Percentiles rank a stretch among this genome's conserved stretches.
Conservation (phyloP, 2,113 vertebrate species). For the Ailurus styani region DNA sequence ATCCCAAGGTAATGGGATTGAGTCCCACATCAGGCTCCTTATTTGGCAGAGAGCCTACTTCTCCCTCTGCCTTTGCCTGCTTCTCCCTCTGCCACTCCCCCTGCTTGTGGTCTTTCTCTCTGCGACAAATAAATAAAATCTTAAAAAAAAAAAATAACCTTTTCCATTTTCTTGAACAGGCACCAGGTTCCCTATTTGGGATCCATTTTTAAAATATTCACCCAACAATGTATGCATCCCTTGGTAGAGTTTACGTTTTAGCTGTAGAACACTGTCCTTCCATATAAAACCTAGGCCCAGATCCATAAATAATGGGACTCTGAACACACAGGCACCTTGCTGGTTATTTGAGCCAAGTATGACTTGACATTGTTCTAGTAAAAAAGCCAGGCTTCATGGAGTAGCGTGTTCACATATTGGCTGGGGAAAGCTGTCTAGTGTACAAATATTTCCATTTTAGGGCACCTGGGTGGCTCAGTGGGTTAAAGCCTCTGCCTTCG, state of each 20-base stretch:
- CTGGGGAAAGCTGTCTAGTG: not conserved
- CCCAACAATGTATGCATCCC: not conserved
- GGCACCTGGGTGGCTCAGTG: too few relatives aligned
- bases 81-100: not conserved
- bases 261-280: not conserved
- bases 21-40: not conserved
- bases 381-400: not conserved
- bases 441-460: constrained; percentile 22
- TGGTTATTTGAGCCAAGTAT: not conserved
- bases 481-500: too few relatives aligned
- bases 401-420: not conserved
- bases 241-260: not conserved
- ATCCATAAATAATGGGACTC: not conserved
- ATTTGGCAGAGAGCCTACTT: not conserved
- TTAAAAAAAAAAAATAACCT: not conserved
- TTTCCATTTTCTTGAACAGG: constrained; percentile 17
- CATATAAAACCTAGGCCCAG: not conserved
- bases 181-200: not conserved
- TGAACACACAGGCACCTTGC: not conserved
- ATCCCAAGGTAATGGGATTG: too few relatives aligned
- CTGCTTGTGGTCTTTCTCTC: not conserved
- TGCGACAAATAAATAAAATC: not conserved
- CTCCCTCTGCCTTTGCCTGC: not conserved
- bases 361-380: constrained; percentile 2
- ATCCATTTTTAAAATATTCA: not conserved